These are phyloP conservation scores for Symphodus melops DNA, from an alignment of 2,113 vertebrate genomes.

Conservation along the genomic window DNA sequence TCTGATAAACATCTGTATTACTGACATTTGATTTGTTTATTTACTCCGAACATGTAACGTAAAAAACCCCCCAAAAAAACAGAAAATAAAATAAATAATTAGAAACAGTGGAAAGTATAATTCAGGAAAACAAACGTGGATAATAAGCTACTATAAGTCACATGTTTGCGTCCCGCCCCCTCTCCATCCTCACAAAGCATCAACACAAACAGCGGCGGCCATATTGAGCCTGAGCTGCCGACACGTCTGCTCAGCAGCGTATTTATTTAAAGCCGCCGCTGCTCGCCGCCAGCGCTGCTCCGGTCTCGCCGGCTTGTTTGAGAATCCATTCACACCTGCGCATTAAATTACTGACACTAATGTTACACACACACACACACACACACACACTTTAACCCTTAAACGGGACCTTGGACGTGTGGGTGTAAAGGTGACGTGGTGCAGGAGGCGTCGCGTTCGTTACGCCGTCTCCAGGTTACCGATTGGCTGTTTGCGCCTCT, in stretches of 20 bases:
- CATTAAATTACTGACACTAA: conserved; percentile 86
- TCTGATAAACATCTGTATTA: no score
- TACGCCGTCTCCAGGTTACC: conserved; percentile 29
- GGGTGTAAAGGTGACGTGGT: conserved; percentile 31
- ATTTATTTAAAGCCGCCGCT: conserved; percentile 81
- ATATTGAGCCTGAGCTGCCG: conserved; percentile 68
- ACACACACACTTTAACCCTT: no score
- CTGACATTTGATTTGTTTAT: no score
- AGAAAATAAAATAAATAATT: no score
- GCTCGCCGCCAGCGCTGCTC: conserved; percentile 45
- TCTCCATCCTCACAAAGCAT: conserved; percentile 64
- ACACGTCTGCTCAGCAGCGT: conserved; percentile 76
- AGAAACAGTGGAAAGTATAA: no score
- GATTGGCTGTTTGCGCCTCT: conserved; percentile 39
- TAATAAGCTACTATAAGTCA: no score
- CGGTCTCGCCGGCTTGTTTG: conserved; percentile 78
- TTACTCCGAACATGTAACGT: no score
- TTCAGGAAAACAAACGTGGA: no score
- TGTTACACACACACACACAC: no score
- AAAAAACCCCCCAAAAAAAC: no score
- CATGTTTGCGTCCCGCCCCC: no score
- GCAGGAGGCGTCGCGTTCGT: conserved; percentile 54
- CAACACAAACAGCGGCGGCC: conserved; percentile 73
- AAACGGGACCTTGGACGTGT: conserved; percentile 59
- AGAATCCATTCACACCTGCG: conserved; percentile 86